phyloP scores from a whole-genome alignment of 2,888 invertebrate species.

The Ichneumon xanthorius region DNA sequence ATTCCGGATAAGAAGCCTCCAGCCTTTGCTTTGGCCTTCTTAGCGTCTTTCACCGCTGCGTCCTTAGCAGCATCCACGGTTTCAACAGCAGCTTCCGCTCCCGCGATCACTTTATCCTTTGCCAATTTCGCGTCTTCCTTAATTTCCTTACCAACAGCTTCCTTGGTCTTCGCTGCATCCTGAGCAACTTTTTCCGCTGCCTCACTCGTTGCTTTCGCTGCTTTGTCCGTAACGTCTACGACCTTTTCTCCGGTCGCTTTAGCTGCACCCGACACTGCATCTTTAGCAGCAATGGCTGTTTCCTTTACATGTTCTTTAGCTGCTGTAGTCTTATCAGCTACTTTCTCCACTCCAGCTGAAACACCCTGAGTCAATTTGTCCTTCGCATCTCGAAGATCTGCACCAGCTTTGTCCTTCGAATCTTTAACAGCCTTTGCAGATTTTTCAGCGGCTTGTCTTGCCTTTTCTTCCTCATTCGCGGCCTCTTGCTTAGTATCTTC shows the following conservation, averaged over 20 bases:
- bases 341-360: constrained; percentile 27
- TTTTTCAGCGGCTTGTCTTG: constrained; percentile 35
- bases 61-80: constrained; percentile 55
- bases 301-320: constrained; percentile 56
- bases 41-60: constrained; percentile 54
- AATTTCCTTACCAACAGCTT: constrained; percentile 21
- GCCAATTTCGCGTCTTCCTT: constrained; percentile 57
- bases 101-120: constrained; percentile 46
- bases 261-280: constrained; percentile 83
- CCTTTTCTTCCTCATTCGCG: constrained; percentile 66
- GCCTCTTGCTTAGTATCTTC: constrained; percentile 75
- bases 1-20: constrained; percentile 73
- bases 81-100: constrained; percentile 45
- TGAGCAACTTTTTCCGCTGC: constrained; percentile 50
- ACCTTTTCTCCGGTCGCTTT: constrained; percentile 84
- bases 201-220: constrained; percentile 83
- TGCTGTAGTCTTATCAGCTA: constrained; percentile 55
- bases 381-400: constrained; percentile 37
- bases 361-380: constrained; percentile 54
- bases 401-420: constrained; percentile 45
- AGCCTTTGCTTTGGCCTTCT: constrained; percentile 70
- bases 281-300: background rate
- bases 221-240: constrained; percentile 85
- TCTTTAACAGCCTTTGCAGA: constrained; percentile 55
- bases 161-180: constrained; percentile 67